A percentile compares a stretch with the other conserved stretches of the same genome.
phyloP scores from a whole-genome alignment of 2,113 vertebrate genomes.

The Mustelus asterias region DNA sequence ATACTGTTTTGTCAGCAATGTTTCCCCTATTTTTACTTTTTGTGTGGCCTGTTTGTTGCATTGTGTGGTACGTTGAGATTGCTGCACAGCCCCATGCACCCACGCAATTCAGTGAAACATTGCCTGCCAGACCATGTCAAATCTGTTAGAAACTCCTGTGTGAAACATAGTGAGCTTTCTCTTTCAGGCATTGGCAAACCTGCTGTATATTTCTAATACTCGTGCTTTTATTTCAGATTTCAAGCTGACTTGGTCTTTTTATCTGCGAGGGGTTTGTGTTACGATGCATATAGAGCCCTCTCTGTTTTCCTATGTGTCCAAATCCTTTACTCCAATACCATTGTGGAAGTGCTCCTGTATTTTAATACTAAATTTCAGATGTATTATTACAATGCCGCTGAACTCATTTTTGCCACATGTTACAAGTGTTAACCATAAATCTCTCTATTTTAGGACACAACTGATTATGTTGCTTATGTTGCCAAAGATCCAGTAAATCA shows the following conservation, averaged over 20 bases:
- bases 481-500: slow-evolving; percentile 83
- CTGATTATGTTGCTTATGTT: slow-evolving; percentile 86
- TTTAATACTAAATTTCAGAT: background rate
- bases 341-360: background rate
- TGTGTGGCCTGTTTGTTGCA: background rate
- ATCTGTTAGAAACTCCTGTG: background rate
- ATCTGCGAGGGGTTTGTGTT: background rate
- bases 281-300: background rate
- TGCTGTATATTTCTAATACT: background rate
- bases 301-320: background rate
- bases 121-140: background rate
- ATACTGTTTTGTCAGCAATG: background rate
- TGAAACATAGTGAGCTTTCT: background rate
- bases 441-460: slow-evolving; percentile 67
- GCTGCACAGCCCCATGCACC: background rate
- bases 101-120: background rate
- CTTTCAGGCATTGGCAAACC: background rate
- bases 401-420: background rate
- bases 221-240: background rate
- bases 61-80: background rate
- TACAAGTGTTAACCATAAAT: background rate
- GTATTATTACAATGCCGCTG: background rate
- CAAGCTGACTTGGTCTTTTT: background rate
- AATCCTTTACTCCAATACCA: background rate
- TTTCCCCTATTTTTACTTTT: background rate